phyloP scores from a whole-genome alignment of 2,113 vertebrate species.

The Promerops cafer region DNA sequence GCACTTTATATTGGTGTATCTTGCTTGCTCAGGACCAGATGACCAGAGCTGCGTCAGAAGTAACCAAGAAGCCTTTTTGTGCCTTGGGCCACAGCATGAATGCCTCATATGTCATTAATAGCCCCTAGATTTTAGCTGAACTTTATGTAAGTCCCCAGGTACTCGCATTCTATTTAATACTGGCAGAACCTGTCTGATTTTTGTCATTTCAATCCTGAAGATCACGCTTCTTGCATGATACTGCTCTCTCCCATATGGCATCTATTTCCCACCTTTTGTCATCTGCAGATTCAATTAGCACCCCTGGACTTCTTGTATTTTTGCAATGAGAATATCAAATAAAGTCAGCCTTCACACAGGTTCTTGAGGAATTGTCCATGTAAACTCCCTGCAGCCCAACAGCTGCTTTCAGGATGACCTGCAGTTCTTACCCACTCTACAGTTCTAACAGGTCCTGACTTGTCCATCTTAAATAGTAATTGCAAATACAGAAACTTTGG shows the following conservation, averaged over 20 bases:
- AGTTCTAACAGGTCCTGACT: not conserved
- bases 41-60: not conserved
- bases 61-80: not conserved
- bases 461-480: not conserved
- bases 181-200: not conserved
- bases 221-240: not conserved
- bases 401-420: not conserved
- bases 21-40: not conserved
- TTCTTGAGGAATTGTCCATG: not conserved
- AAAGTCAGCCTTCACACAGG: not conserved
- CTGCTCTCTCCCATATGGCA: not conserved
- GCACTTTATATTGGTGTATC: not conserved
- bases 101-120: not conserved
- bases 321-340: not conserved
- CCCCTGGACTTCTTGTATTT: not conserved
- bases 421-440: not conserved
- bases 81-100: not conserved
- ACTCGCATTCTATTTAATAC: not conserved
- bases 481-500: not conserved
- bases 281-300: not conserved
- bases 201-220: not conserved
- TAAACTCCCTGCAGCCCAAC: not conserved
- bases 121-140: not conserved
- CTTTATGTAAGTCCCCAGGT: not conserved
- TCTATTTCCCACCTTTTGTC: not conserved